Evolutionary conservation across 2,888 invertebrate genomes (phyloP), one percentile per base, ranked within the genome.

Genomic region (Rhyacophila evoluta): DNA sequence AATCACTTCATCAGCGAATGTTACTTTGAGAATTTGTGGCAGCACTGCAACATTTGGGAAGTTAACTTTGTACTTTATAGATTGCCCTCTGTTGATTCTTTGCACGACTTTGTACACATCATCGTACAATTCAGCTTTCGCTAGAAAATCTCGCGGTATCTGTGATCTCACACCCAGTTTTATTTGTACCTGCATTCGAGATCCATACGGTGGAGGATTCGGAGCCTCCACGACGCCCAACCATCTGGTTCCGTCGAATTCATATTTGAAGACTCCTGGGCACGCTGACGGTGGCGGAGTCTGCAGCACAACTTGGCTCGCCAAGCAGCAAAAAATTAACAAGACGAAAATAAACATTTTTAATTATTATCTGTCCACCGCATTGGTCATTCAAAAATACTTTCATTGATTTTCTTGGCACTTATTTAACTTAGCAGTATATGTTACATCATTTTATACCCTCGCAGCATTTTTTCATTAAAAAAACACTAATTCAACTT

Each of bases 21-120:
- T 78, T 27, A 86, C 83, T 8, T 83, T 84, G 15, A 83, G 83
- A 12, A 87, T 70, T 3, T 83, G 4, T 1, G 87, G 86, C 78
- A 86, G 76, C 5, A 86, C 86, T n/a, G 79, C 79, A 11, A 78
- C 82, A 15, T 85, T 77, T 12, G 86, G 86, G 82, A 87, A 87
- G 75, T 83, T 78, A 25, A 87, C 71, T 71, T 82, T 83, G 77
- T 86, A 87, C 41, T 79, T 80, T 69, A 87, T 79, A 19, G 85
- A 80, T 78, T 82, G 81, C 74, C 85, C 85, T 78, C 83, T 75
- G 0, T 82, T 75, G 19, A 87, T 81, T 0, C 80, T 83, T 74
- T 77, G 77, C 4, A 86, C 77, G 1, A 86, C 84, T 11, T 84
- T 82, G 2, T 83, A 80, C 74, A 81, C 84, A 1, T 85, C 84